phyloP scores from a whole-genome alignment of 2,113 vertebrate genomes.

The Oncorhynchus keta region DNA sequence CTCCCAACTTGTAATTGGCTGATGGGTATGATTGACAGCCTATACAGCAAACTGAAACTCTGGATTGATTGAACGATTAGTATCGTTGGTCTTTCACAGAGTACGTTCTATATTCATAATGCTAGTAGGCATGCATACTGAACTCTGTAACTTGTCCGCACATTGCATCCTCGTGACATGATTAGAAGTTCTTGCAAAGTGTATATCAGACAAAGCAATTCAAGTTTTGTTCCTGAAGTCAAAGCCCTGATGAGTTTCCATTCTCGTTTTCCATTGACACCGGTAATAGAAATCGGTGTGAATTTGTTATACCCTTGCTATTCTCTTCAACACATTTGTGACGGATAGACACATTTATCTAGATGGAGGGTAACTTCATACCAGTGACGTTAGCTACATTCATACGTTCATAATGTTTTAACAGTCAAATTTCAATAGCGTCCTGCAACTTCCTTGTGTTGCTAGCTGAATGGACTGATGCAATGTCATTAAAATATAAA shows the following conservation, averaged over 20 bases:
- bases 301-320: too few species aligned
- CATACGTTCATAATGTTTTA: too few species aligned
- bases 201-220: background rate
- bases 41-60: background rate
- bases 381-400: too few species aligned
- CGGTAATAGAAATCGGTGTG: constrained; percentile 43
- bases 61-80: constrained; percentile 3
- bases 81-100: background rate
- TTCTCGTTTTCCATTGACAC: constrained; percentile 76
- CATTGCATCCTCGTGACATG: constrained; percentile 36
- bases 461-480: too few species aligned
- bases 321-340: too few species aligned
- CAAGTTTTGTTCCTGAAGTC: constrained; percentile 76
- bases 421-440: too few species aligned
- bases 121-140: background rate
- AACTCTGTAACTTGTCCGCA: background rate
- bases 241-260: constrained; percentile 83
- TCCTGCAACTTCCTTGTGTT: too few species aligned
- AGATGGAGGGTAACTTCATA: too few species aligned
- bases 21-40: background rate
- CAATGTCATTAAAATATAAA: too few species aligned
- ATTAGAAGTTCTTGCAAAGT: constrained; percentile 1
- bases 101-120: background rate
- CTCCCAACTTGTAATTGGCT: background rate
- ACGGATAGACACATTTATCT: too few species aligned